Evolutionary conservation across 2,113 vertebrate species (phyloP), one percentile per base, ranked within the genome.

Genomic region (Ochotona princeps): DNA sequence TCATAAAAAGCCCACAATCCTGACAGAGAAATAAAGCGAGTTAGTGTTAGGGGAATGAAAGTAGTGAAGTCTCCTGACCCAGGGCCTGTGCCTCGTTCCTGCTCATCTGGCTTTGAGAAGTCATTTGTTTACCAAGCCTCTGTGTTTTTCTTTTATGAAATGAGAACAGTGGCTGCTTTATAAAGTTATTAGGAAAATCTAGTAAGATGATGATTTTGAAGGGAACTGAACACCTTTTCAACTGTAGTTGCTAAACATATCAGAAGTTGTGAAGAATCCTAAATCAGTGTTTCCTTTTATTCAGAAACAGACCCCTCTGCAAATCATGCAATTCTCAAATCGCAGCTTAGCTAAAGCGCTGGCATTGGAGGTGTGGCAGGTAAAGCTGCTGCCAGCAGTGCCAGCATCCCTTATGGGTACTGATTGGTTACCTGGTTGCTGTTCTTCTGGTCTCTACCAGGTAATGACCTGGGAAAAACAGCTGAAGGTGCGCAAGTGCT

Each of bases 241-340:
- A 12, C 13, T 65, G 4, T 79, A 96, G 20, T 83, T 78, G 49
- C 47, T 83, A 14, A 67, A 91, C 51, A 67, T 70, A 30, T 79
- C 91, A 83, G 21, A 86, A 30, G 18, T 80, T 89, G 49, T 83
- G 26, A 78, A 63, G 74, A 87, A 76, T 44, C 49, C 61, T 63
- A 63, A 79, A 57, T 86, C 82, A 89, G 30, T 83, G 78, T 84
- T 89, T 14, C 28, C 88, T 94, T 94, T n/a, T 75, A 91, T 83
- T 79, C 32, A 75, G 66, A 89, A 85, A 83, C 30, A 86, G 65
- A 69, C 11, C 18, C 30, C 44, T 78, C 17, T 30, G 20, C 63
- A 86, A 90, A 54, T 89, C 25, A 65, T 28, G 15, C 89, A 23
- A n/a, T 93, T 89, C 23, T 89, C 44, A 38, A 80, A 85, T 86